Conservation (phyloP, 2,888 invertebrate species). For the Cephus runcator region DNA sequence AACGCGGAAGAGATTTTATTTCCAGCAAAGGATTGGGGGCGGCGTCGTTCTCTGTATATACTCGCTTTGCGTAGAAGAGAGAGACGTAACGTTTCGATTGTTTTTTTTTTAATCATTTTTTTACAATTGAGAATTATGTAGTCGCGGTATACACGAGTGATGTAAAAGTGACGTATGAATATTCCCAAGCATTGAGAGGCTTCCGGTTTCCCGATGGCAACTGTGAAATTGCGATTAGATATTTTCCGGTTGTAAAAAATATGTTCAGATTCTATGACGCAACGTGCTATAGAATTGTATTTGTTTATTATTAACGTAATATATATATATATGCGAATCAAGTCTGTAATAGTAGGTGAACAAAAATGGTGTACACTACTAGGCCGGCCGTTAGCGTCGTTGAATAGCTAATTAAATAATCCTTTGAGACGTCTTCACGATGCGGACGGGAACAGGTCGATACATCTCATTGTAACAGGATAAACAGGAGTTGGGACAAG, state of each 20-base stretch:
- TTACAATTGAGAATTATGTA: neutral
- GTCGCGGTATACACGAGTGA: neutral
- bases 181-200: neutral
- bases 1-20: conserved; percentile 3
- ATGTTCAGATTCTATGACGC: neutral
- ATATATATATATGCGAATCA: neutral
- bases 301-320: neutral
- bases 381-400: neutral
- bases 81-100: neutral
- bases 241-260: neutral
- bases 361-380: neutral
- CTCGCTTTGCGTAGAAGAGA: neutral
- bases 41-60: neutral
- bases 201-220: neutral
- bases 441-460: conserved; percentile 60
- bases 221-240: neutral
- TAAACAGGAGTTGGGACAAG: conserved; percentile 62
- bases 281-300: neutral
- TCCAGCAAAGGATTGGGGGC: neutral
- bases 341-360: neutral
- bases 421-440: conserved; percentile 53
- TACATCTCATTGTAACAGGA: conserved; percentile 65
- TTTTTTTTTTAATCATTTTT: neutral
- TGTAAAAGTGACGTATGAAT: neutral
- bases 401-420: conserved; percentile 62